These are phyloP conservation scores for Esox niger DNA, from an alignment of 2,113 vertebrate species.

Conservation along the genomic window DNA sequence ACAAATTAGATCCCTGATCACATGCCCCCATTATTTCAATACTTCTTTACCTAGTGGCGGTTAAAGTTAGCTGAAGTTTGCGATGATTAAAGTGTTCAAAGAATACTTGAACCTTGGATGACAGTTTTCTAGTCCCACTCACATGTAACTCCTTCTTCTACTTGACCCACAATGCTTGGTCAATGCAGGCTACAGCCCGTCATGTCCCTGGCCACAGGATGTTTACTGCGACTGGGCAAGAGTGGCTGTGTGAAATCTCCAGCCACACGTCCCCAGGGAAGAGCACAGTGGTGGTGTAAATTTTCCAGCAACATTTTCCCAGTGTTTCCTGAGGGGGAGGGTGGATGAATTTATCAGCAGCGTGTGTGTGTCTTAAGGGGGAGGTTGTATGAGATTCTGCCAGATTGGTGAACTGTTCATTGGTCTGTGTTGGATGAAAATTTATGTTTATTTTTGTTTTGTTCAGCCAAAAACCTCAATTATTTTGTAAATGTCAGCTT, in stretches of 20 bases:
- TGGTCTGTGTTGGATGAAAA: background rate
- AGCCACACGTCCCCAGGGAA: slow-evolving; percentile 4
- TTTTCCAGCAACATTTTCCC: background rate
- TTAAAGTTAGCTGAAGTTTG: too few relatives aligned
- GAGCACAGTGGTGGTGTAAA: background rate
- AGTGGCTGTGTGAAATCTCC: slow-evolving; percentile 25
- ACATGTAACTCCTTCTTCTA: slow-evolving; percentile 27
- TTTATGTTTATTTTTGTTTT: background rate
- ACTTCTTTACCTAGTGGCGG: too few relatives aligned
- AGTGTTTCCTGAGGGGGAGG: background rate
- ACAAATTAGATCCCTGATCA: too few relatives aligned
- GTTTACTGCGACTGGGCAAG: slow-evolving; percentile 31
- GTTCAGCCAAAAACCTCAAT: background rate
- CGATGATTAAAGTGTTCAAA: too few relatives aligned
- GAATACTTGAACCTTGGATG: too few relatives aligned
- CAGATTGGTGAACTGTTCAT: background rate
- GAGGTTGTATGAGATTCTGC: background rate
- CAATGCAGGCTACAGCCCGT: slow-evolving; percentile 1
- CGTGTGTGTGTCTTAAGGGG: background rate
- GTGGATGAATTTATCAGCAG: background rate
- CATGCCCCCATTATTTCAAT: too few relatives aligned
- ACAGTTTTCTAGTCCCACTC: too few relatives aligned
- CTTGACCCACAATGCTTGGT: background rate
- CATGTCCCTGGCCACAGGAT: slow-evolving; percentile 28
- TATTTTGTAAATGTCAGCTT: background rate